Conservation (phyloP, 2,797 vertebrate genomes). For the Craterocephalus amniculus region DNA sequence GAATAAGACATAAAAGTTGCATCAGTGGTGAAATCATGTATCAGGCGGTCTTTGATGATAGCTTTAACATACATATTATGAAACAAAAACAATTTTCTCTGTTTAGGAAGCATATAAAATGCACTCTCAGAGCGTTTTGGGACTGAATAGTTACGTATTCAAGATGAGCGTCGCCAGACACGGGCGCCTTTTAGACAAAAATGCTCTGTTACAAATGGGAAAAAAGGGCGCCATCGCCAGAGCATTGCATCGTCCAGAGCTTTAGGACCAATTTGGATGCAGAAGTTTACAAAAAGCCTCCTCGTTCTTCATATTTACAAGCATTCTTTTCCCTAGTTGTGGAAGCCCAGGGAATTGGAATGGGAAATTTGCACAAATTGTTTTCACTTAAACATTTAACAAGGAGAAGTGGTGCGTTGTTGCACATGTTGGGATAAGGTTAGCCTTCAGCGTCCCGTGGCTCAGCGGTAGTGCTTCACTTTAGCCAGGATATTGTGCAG, state of each 20-base stretch:
- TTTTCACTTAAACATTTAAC: conserved; percentile 69
- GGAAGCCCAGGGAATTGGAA: conserved; percentile 58
- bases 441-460: conserved; percentile 24
- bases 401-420: conserved; percentile 46
- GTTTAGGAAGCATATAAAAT: conserved; percentile 46
- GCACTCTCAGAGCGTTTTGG: conserved; percentile 17
- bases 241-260: conserved; percentile 35
- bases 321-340: conserved; percentile 59
- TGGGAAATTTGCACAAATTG: conserved; percentile 74
- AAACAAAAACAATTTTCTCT: conserved; percentile 54
- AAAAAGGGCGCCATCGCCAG: conserved; percentile 46
- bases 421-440: conserved; percentile 47
- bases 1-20: background rate
- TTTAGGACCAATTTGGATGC: conserved; percentile 49
- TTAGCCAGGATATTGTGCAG: conserved; percentile 53
- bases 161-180: conserved; percentile 25
- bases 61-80: conserved; percentile 16
- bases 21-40: conserved; percentile 9
- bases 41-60: conserved; percentile 20
- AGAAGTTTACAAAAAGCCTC: conserved; percentile 32
- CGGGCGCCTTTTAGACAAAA: conserved; percentile 41
- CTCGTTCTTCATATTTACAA: conserved; percentile 66
- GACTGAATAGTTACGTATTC: conserved; percentile 32
- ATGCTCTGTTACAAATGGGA: conserved; percentile 38
- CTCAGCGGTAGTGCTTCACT: conserved; percentile 43